Percentiles rank a stretch among this genome's conserved stretches.
Evolutionary conservation across 2,113 vertebrate genomes (phyloP).

Genomic region (Psilopsiagon aymara): DNA sequence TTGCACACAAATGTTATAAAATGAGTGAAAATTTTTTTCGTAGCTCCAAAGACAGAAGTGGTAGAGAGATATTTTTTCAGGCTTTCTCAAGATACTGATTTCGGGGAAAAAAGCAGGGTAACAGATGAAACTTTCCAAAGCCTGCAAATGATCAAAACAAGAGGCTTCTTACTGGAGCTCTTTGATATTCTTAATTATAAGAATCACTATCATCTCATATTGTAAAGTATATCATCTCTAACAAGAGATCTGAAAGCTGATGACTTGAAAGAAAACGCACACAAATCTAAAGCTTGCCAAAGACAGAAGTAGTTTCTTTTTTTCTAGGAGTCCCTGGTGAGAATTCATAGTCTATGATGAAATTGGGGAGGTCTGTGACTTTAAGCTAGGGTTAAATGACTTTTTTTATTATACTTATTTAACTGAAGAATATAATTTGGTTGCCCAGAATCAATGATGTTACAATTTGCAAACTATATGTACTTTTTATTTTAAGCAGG

Average conservation of each 20-base stretch:
- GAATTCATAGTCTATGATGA: not conserved
- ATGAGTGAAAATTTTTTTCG: not conserved
- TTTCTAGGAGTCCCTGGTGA: not conserved
- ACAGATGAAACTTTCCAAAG: not conserved
- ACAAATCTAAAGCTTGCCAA: not conserved
- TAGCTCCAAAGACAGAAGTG: not conserved
- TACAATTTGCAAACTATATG: not conserved
- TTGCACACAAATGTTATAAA: not conserved
- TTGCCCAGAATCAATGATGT: not conserved
- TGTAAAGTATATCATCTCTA: not conserved
- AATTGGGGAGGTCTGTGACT: not conserved
- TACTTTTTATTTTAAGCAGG: not conserved
- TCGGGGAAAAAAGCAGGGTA: not conserved
- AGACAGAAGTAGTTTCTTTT: not conserved
- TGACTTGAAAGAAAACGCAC: not conserved
- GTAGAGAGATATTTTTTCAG: not conserved
- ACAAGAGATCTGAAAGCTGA: not conserved
- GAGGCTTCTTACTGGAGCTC: not conserved
- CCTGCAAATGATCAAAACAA: not conserved
- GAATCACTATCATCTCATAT: not conserved
- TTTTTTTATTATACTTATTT: not conserved
- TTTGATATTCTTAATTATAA: conserved; percentile 15
- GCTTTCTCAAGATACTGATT: not conserved
- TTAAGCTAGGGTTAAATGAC: not conserved
- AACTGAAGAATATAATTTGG: not conserved